A percentile compares a stretch with the other conserved stretches of the same genome.
These are phyloP conservation scores for Drosophila lutescens DNA, from an alignment of 2,888 invertebrate genomes.

Conservation along the genomic window DNA sequence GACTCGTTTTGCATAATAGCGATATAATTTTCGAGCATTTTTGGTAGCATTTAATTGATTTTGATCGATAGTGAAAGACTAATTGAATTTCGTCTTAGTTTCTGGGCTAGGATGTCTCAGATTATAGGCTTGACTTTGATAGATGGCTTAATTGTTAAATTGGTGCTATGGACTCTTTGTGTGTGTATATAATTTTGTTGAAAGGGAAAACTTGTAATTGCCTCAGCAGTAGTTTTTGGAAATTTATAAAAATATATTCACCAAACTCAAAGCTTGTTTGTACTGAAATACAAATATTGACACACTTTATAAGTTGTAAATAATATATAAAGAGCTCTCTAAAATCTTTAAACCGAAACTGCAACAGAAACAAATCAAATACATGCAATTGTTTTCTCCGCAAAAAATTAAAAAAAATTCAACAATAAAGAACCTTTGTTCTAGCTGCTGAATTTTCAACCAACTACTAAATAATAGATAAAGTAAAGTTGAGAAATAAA, in stretches of 20 bases:
- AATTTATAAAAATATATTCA: not conserved
- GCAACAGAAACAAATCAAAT: not conserved
- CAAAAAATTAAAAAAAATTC: not conserved
- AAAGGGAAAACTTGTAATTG: no score
- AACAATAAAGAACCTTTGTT: not conserved
- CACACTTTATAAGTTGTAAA: not conserved
- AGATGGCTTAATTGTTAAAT: not conserved
- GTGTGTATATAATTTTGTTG: not conserved
- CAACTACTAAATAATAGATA: not conserved
- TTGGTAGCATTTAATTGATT: constrained; percentile 38
- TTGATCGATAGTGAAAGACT: constrained; percentile 31
- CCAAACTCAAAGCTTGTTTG: no score
- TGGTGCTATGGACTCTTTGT: not conserved
- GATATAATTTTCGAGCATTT: constrained; percentile 28
- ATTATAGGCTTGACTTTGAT: not conserved
- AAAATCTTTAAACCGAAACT: not conserved
- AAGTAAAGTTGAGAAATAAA: not conserved
- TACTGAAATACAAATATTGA: not conserved
- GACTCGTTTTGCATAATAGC: constrained; percentile 41
- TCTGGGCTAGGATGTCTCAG: not conserved
- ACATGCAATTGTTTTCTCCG: not conserved
- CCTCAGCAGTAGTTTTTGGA: not conserved
- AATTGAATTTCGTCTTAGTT: constrained; percentile 15
- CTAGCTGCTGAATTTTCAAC: not conserved
- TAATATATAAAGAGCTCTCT: not conserved